Percentiles rank a stretch among this genome's conserved stretches.
phyloP scores from a whole-genome alignment of 2,113 vertebrate species.

The Apteryx mantelli region DNA sequence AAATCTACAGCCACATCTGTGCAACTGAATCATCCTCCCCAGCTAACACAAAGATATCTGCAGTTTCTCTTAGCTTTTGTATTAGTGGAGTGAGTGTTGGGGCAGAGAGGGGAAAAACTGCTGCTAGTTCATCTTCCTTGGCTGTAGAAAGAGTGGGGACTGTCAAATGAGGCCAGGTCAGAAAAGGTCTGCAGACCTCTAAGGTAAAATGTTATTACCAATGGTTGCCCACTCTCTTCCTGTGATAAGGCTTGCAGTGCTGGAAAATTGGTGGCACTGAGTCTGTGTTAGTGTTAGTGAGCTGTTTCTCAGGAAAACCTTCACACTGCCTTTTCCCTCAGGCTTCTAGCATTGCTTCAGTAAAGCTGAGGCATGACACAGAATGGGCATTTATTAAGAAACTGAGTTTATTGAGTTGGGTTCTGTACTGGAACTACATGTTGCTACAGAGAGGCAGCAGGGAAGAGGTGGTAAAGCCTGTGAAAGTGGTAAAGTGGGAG shows the following conservation, averaged over 20 bases:
- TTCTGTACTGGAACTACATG: neutral
- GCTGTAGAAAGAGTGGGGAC: neutral
- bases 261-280: neutral
- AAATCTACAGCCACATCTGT: slow-evolving; percentile 13
- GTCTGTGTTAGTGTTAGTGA: neutral
- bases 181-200: neutral
- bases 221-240: neutral
- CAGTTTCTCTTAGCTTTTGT: neutral
- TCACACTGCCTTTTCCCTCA: neutral
- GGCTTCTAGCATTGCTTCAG: neutral
- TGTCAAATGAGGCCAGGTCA: neutral
- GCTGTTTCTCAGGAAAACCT: neutral
- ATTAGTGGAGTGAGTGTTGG: neutral
- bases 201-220: neutral
- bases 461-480: neutral
- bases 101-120: neutral
- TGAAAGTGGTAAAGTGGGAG: neutral
- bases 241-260: neutral
- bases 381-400: neutral
- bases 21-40: slow-evolving; percentile 14
- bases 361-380: neutral
- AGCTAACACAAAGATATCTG: neutral
- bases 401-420: neutral
- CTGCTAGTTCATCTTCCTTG: neutral
- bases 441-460: neutral